Evolutionary conservation across 2,113 vertebrate genomes (phyloP).

Genomic region (Morone chrysops): DNA sequence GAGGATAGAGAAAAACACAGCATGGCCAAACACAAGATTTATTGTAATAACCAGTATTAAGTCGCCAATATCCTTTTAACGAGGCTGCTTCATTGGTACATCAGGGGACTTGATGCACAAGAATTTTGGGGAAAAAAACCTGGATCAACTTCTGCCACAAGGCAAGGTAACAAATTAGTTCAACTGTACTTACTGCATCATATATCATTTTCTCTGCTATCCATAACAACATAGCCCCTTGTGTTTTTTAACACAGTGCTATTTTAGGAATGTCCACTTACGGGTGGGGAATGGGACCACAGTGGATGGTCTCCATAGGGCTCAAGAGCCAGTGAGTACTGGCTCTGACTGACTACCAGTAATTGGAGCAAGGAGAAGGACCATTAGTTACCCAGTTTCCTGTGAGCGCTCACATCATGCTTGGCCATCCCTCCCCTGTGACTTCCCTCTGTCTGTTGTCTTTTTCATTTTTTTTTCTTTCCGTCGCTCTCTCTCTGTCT

Average conservation of each 20-base stretch:
- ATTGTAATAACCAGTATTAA: neutral
- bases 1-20: neutral
- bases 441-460: slow-evolving; percentile 25
- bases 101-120: neutral
- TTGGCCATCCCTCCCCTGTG: slow-evolving; percentile 21
- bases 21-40: slow-evolving; percentile 2
- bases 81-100: neutral
- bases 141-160: neutral
- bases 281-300: slow-evolving; percentile 47
- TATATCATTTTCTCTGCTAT: neutral
- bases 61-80: neutral
- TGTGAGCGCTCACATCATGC: slow-evolving; percentile 55
- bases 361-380: slow-evolving; percentile 59
- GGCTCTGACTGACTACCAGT: slow-evolving; percentile 62
- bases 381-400: slow-evolving; percentile 69
- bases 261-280: neutral
- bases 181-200: neutral
- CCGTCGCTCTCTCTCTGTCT: slow-evolving; percentile 10
- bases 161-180: neutral
- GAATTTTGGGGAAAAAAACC: neutral
- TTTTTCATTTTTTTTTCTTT: neutral
- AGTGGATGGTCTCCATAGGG: slow-evolving; percentile 39
- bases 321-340: slow-evolving; percentile 49
- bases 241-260: neutral
- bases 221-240: neutral